phyloP scores from a whole-genome alignment of 1,140 invertebrate genomes.

The Achatina immaculata region DNA sequence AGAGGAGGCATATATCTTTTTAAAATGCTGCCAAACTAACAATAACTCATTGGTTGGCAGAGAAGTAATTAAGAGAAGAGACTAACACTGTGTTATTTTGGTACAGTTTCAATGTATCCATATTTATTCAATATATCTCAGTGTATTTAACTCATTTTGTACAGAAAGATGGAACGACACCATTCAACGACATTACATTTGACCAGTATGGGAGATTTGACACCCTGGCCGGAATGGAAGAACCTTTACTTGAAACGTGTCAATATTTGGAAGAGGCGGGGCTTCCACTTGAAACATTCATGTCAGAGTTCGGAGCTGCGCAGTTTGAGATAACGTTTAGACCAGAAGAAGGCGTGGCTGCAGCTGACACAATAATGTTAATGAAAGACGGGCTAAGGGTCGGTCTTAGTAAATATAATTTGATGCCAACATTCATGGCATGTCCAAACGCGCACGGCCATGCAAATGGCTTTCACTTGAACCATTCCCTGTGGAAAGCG shows the following conservation, averaged over 20 bases:
- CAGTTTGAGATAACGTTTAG: slow-evolving; percentile 43
- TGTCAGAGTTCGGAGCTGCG: slow-evolving; percentile 34
- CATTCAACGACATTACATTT: slow-evolving; percentile 5
- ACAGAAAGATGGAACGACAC: slow-evolving; percentile 16
- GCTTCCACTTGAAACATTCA: slow-evolving; percentile 37
- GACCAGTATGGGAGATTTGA: slow-evolving; percentile 29
- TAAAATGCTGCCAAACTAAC: too few relatives aligned
- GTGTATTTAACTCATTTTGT: too few relatives aligned
- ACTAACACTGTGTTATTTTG: too few relatives aligned
- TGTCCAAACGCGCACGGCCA: slow-evolving; percentile 22
- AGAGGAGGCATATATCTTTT: too few relatives aligned
- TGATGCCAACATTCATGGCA: slow-evolving; percentile 49
- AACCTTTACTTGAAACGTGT: slow-evolving; percentile 32
- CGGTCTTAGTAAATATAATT: not conserved
- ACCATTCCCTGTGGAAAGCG: slow-evolving; percentile 46
- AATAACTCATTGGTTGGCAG: too few relatives aligned
- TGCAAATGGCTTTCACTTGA: slow-evolving; percentile 46
- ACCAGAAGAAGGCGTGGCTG: slow-evolving; percentile 32
- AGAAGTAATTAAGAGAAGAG: too few relatives aligned
- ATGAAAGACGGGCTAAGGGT: slow-evolving; percentile 26
- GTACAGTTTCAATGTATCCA: too few relatives aligned
- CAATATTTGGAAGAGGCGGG: slow-evolving; percentile 13
- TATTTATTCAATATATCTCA: too few relatives aligned
- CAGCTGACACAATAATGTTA: slow-evolving; percentile 15
- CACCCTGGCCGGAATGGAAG: slow-evolving; percentile 25